Conservation (phyloP, 2,888 invertebrate species). For the Ischnura elegans region DNA sequence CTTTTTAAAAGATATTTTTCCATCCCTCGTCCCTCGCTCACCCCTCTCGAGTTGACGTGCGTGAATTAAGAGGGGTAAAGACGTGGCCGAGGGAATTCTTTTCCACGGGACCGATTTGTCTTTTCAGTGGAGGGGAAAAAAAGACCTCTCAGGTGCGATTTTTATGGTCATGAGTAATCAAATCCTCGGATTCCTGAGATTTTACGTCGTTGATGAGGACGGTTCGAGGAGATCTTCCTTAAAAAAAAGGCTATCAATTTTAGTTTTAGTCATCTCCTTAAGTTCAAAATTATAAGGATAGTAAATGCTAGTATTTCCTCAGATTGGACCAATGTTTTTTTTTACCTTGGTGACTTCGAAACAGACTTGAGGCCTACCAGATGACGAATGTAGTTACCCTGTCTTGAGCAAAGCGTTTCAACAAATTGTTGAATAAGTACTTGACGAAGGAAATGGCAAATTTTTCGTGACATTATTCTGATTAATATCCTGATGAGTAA, state of each 20-base stretch:
- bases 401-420: too few species aligned
- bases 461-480: too few species aligned
- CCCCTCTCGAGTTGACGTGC: slow-evolving; percentile 36
- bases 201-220: slow-evolving; percentile 38
- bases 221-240: neutral
- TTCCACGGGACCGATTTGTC: slow-evolving; percentile 27
- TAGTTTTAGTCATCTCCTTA: neutral
- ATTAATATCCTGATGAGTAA: too few species aligned
- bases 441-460: too few species aligned
- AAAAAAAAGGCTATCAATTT: neutral
- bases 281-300: neutral
- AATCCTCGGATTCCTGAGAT: slow-evolving; percentile 33
- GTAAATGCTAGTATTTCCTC: neutral
- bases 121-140: slow-evolving; percentile 6
- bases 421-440: too few species aligned
- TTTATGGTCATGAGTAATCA: slow-evolving; percentile 52
- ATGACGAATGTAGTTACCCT: too few species aligned
- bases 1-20: slow-evolving; percentile 16
- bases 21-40: neutral
- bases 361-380: too few species aligned
- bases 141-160: slow-evolving; percentile 12
- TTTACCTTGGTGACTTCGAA: too few species aligned
- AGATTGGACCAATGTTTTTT: neutral
- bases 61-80: slow-evolving; percentile 55
- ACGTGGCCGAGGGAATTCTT: neutral